Conservation (phyloP, 92 coral and sea anemone genomes). For the Epizoanthus fatuus region DNA sequence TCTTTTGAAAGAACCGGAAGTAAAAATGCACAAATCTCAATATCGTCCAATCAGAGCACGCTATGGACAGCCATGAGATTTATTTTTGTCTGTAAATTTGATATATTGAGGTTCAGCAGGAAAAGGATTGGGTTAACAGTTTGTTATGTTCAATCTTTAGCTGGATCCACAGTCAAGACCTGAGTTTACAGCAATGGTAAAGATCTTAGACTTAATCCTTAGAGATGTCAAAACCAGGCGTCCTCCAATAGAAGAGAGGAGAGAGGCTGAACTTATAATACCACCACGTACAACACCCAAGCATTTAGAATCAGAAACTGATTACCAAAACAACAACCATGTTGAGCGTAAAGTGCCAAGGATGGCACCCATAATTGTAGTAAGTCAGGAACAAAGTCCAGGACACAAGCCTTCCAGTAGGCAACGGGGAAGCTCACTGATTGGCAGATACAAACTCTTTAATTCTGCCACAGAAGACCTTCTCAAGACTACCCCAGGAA, state of each 20-base stretch:
- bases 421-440: conserved; percentile 78
- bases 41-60: too few relatives aligned
- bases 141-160: conserved; percentile 19
- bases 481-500: conserved; percentile 90
- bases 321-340: conserved; percentile 17
- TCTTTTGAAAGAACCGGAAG: too few relatives aligned
- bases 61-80: background rate
- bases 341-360: background rate
- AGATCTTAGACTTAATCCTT: conserved; percentile 72
- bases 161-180: conserved; percentile 82
- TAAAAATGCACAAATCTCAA: too few relatives aligned
- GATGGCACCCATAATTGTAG: conserved; percentile 31
- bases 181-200: conserved; percentile 69
- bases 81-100: background rate
- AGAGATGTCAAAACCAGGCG: conserved; percentile 49
- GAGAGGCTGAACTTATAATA: background rate
- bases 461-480: conserved; percentile 93
- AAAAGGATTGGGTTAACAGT: too few relatives aligned
- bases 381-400: conserved; percentile 23
- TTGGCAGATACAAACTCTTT: conserved; percentile 90
- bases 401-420: conserved; percentile 65
- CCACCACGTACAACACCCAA: conserved; percentile 10
- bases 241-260: conserved; percentile 49
- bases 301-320: conserved; percentile 15
- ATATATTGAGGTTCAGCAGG: too few relatives aligned